A percentile compares a stretch with the other conserved stretches of the same genome.
These are phyloP conservation scores for Danio albolineatus DNA, from an alignment of 2,797 vertebrate genomes.

Conservation along the genomic window DNA sequence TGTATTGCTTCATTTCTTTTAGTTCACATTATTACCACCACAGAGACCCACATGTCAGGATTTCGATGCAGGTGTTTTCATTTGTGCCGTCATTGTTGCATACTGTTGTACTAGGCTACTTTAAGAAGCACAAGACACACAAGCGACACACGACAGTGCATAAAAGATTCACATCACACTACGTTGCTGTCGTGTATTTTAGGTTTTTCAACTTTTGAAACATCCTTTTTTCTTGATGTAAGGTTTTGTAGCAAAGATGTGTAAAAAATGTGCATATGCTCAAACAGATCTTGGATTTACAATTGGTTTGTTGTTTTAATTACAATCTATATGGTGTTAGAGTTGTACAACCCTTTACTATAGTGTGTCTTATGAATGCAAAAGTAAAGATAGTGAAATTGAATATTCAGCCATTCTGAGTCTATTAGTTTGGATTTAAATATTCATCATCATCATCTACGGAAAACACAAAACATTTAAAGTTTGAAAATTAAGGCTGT, in stretches of 20 bases:
- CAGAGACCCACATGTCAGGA: constrained; percentile 1
- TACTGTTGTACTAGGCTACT: constrained; percentile 14
- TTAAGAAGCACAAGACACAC: constrained; percentile 4
- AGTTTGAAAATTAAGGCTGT: background rate
- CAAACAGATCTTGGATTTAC: background rate
- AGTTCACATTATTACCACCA: constrained; percentile 1
- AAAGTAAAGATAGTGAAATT: background rate
- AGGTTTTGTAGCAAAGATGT: constrained; percentile 1
- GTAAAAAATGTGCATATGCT: constrained; percentile 13
- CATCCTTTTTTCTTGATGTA: background rate
- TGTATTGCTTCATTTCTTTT: constrained; percentile 38
- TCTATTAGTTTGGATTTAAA: background rate
- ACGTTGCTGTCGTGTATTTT: constrained; percentile 14
- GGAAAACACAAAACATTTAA: background rate
- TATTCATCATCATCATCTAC: background rate
- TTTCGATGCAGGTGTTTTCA: background rate
- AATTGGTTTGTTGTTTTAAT: background rate
- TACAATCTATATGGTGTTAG: background rate
- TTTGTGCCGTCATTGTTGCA: constrained; percentile 32
- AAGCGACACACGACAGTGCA: constrained; percentile 10
- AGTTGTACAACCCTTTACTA: background rate
- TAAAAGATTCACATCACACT: background rate
- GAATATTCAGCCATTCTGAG: background rate
- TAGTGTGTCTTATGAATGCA: constrained; percentile 14
- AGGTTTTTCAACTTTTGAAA: background rate